Conservation (phyloP, 2,888 invertebrate genomes). For the Pasiphila rectangulata region DNA sequence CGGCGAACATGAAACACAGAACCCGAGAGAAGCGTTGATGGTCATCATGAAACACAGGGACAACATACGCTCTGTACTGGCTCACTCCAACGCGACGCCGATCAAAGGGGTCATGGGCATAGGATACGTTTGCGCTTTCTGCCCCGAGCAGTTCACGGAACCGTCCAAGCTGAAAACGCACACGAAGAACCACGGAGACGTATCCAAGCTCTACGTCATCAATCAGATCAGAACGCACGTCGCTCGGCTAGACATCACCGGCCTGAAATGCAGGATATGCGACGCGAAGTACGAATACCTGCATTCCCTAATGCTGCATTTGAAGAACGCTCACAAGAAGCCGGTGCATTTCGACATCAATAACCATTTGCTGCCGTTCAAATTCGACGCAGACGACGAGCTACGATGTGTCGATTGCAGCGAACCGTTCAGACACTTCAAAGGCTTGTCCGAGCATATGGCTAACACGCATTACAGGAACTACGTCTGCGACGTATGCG, state of each 20-base stretch:
- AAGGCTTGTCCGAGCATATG: conserved; percentile 57
- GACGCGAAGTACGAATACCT: conserved; percentile 34
- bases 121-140: conserved; percentile 41
- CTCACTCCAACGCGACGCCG: conserved; percentile 42
- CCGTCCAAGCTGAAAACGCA: conserved; percentile 40
- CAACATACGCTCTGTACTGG: conserved; percentile 7
- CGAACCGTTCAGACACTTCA: conserved; percentile 48
- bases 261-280: conserved; percentile 51
- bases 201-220: conserved; percentile 26
- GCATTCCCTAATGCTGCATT: conserved; percentile 44
- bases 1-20: background rate
- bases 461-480: conserved; percentile 54
- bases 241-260: conserved; percentile 56
- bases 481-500: conserved; percentile 51
- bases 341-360: conserved; percentile 46
- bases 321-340: conserved; percentile 43
- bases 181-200: conserved; percentile 33
- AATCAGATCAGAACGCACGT: conserved; percentile 39
- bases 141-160: conserved; percentile 28
- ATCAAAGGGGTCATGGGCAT: conserved; percentile 36
- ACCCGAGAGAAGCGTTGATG: background rate
- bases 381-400: conserved; percentile 42
- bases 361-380: conserved; percentile 59
- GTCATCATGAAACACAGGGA: conserved; percentile 39
- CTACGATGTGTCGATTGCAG: conserved; percentile 50